Base-by-base conservation (phyloP, 2,113 vertebrate genomes). In the Rhadina sibilatrix region DNA sequence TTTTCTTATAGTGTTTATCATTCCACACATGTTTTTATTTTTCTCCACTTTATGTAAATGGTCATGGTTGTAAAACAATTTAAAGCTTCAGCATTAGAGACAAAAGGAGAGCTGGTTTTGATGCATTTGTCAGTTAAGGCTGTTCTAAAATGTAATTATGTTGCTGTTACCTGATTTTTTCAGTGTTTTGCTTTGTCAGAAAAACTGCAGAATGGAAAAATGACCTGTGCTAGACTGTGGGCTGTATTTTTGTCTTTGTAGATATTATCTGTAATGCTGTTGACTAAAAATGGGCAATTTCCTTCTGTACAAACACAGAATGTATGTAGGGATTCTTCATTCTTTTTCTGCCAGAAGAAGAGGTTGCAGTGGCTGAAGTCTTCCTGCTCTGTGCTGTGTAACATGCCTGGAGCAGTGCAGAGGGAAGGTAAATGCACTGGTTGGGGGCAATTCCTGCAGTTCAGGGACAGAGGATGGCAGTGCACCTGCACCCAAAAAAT, bases 151-250 rank as follows among this genome's bases (percentile, higher is more conserved):
- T 52, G 49, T 42, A 60, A 13, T 76, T 23, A 14, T 1, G 2
- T 60, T 83, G 20, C 15, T 80, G 60, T 81, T 71, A 30, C 79
- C 25, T 57, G 5, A 59, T n/a, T 9, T 28, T 54, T 42, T 70
- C 4, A 64, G 33, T 70, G 46, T 28, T 89, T n/a, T 60, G 12
- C 57, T 76, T 69, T 77, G 27, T 79, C n/a, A 80, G 37, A 60
- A 86, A 82, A 82, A 49, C 37, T 82, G 46, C 66, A 52, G 83
- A 79, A 38, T 60, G 40, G 19, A 83, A 85, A 75, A 83, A 71
- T 28, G 2, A 56, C n/a, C 33, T 68, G 23, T 46, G 42, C 42
- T 81, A 28, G 38, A 28, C 10, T 46, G 33, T 68, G 37, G 35
- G 6, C 72, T 91, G 3, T 70, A 10, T 83, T 93, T 83, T 88